Evolutionary conservation across 2,888 invertebrate species (phyloP), one percentile per base, ranked within the genome.

Genomic region (Thysanoteuthis rhombus): DNA sequence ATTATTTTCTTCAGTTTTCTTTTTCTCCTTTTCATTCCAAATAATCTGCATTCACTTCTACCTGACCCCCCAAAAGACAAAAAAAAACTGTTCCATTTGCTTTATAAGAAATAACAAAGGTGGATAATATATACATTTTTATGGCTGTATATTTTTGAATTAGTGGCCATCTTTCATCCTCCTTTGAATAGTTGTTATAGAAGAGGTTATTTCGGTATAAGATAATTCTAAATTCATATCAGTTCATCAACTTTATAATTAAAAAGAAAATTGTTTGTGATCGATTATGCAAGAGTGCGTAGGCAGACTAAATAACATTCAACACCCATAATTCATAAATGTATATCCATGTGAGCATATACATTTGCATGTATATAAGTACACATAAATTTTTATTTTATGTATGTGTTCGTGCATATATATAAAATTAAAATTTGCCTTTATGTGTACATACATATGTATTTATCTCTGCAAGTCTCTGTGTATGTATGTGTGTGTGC

Each of bases 131-230:
- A n/a, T n/a, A 75, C n/a, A 75, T 75, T 75, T 75, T n/a, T 75
- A 75, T 75, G 75, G 75, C 75, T n/a, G 75, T 75, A 75, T 75
- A 75, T 75, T 75, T 75, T 75, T 75, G 75, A 75, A 75, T 75
- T 75, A n/a, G 36, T 75, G 36, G n/a, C 75, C 75, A 75, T 75
- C 36, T 58, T n/a, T 36, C n/a, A n/a, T 19, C n/a, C 75, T n/a
- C 75, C 75, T 75, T 75, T 75, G n/a, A 36, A 75, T 75, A 75
- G 75, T n/a, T 75, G 16, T 75, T 75, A 75, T 75, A 75, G 75
- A n/a, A 75, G 3, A 36, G n/a, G n/a, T 75, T 75, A 75, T 75
- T 75, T 75, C 75, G 36, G n/a, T 75, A 75, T 10, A 75, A 75
- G 75, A 58, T 58, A 58, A 25, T 58, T 25, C 25, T 75, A 8